These are phyloP conservation scores for Panthera tigris DNA, from an alignment of 2,113 vertebrate genomes.

Conservation along the genomic window DNA sequence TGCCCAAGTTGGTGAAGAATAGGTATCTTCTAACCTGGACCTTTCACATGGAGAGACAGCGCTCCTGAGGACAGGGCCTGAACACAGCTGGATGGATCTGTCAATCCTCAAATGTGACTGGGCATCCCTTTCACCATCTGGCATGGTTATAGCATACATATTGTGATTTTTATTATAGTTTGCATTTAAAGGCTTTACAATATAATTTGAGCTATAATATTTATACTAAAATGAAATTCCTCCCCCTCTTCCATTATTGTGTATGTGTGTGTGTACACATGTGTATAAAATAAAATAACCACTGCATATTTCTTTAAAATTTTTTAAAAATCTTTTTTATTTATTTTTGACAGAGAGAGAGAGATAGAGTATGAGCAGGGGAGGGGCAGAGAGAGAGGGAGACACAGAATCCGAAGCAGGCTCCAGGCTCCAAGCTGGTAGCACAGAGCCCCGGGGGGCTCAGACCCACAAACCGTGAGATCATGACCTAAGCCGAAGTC, in stretches of 20 bases:
- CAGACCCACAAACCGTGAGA: too few relatives aligned
- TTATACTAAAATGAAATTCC: background rate
- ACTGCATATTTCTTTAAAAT: background rate
- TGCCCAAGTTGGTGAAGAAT: background rate
- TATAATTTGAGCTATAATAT: background rate
- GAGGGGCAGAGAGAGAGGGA: too few relatives aligned
- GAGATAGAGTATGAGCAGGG: too few relatives aligned
- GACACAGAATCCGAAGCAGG: too few relatives aligned
- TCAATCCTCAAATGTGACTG: background rate
- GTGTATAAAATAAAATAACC: background rate
- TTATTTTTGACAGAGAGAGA: too few relatives aligned
- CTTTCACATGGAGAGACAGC: background rate
- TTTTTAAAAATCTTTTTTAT: too few relatives aligned
- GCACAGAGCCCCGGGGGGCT: too few relatives aligned
- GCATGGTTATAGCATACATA: background rate
- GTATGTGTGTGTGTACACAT: background rate
- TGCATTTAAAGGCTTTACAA: background rate
- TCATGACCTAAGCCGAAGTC: too few relatives aligned
- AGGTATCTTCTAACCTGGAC: background rate
- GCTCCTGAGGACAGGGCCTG: background rate
- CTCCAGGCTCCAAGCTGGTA: too few relatives aligned
- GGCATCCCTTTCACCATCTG: fast-evolving
- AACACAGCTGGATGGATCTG: background rate
- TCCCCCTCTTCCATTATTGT: background rate
- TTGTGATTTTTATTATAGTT: background rate